Evolutionary conservation across 2,888 invertebrate species (phyloP), one percentile per base, ranked within the genome.

Genomic region (Alviniconcha strummeri): DNA sequence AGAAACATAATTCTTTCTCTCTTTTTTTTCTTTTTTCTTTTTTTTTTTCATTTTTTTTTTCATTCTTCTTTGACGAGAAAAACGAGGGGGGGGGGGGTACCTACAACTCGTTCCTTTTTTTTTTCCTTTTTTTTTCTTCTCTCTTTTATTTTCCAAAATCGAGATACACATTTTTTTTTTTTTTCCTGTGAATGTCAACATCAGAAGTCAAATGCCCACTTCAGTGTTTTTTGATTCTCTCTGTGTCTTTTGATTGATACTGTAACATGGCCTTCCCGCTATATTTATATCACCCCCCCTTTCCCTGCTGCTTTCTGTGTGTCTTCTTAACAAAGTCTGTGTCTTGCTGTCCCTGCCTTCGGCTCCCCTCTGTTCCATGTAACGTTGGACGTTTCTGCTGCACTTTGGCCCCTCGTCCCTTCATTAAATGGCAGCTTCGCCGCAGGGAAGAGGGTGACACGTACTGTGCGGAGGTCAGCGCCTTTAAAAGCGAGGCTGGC

Each of bases 251-350:
- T 57, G 69, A 19, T 55, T 80, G 55, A 52, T 80, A 71, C 7
- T 54, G 36, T 36, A 71, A 52, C 79, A 57, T 60, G 36, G 36
- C 54, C 52, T 19, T 17, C 67, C 67, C 36, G 75, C 67, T 64
- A 57, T 76, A 36, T 36, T 36, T 67, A 54, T 57, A 7, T 79
- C 15, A 64, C 67, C 8, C 72, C 55, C 13, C 60, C 8, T 5
- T 11, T 13, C 80, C 80, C 54, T 71, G 54, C 69, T 36, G 83
- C 83, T 80, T 83, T 80, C n/a, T 79, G 64, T 83, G 80, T 83
- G 74, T 80, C 72, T 36, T 81, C 57, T 19, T 80, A 80, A 83
- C 75, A 80, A 52, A 67, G 15, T 64, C 9, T 71, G 7, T 75
- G 55, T 83, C 71, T 72, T 60, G 57, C 60, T 74, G 15, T 17